Percentiles rank a stretch among this genome's conserved stretches.
Evolutionary conservation across 2,113 vertebrate species (phyloP).

Genomic region (Cheilinus undulatus): DNA sequence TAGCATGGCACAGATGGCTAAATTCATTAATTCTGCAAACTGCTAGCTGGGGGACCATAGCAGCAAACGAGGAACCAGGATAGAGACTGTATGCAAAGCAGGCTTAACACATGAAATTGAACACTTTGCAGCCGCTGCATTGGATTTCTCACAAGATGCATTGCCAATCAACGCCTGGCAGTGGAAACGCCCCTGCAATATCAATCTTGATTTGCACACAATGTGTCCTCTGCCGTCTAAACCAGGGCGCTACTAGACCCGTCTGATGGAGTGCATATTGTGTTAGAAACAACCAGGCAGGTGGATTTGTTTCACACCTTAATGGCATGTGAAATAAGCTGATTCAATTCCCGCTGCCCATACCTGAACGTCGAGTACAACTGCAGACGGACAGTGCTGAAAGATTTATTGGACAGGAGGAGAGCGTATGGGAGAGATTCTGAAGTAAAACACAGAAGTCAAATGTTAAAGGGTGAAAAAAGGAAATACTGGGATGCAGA

Average conservation of each 20-base stretch:
- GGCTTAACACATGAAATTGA: slow-evolving; percentile 49
- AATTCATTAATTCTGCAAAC: neutral
- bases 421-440: slow-evolving; percentile 20
- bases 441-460: slow-evolving; percentile 53
- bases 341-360: slow-evolving; percentile 72
- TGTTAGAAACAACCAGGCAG: slow-evolving; percentile 64
- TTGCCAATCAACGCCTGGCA: slow-evolving; percentile 61
- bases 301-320: slow-evolving; percentile 70
- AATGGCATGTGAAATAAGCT: slow-evolving; percentile 75
- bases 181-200: slow-evolving; percentile 50
- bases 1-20: slow-evolving; percentile 21
- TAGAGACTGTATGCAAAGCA: slow-evolving; percentile 54
- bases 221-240: slow-evolving; percentile 64
- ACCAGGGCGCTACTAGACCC: slow-evolving; percentile 51
- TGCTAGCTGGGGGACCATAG: slow-evolving; percentile 1
- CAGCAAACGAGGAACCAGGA: slow-evolving; percentile 25
- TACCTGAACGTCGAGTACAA: slow-evolving; percentile 55
- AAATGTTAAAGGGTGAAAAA: slow-evolving; percentile 40
- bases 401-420: slow-evolving; percentile 62
- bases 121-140: slow-evolving; percentile 47
- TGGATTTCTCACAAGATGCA: slow-evolving; percentile 55
- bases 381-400: slow-evolving; percentile 59
- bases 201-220: slow-evolving; percentile 74
- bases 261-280: slow-evolving; percentile 71
- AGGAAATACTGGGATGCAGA: slow-evolving; percentile 1